Conservation (phyloP, 1,140 invertebrate species). For the Samia ricini region DNA sequence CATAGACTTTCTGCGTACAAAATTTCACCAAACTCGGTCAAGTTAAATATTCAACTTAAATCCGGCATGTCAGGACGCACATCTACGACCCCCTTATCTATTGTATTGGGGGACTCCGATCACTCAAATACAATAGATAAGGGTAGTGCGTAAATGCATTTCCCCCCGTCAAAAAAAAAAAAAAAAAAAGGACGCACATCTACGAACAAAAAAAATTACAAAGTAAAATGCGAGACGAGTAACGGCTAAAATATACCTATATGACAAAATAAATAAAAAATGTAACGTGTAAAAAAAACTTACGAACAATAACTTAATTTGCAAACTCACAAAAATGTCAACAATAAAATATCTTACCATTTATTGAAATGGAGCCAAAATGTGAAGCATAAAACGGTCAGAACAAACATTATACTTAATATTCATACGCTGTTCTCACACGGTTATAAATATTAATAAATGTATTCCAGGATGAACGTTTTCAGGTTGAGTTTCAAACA, state of each 20-base stretch:
- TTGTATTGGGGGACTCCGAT: too few species aligned
- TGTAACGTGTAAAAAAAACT: background rate
- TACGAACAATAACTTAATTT: background rate
- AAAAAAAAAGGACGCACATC: background rate
- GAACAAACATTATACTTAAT: background rate
- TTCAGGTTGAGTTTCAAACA: slow-evolving; percentile 6
- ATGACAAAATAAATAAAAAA: too few species aligned
- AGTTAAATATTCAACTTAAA: too few species aligned
- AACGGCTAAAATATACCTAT: too few species aligned
- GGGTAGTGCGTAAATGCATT: too few species aligned
- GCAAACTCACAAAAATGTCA: background rate
- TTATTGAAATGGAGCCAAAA: slow-evolving; percentile 12
- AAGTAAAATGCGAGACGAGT: background rate
- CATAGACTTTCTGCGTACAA: too few species aligned
- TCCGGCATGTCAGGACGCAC: too few species aligned
- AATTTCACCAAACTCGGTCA: too few species aligned
- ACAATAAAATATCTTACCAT: slow-evolving; percentile 3
- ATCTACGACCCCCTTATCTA: too few species aligned
- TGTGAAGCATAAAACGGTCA: slow-evolving; percentile 10
- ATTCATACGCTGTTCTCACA: background rate
- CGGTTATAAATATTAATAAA: slow-evolving; percentile 1
- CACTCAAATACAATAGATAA: too few species aligned
- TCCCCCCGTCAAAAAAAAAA: too few species aligned
- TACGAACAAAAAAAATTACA: background rate
- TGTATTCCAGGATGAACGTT: background rate